These are phyloP conservation scores for Cabera pusaria DNA, from an alignment of 2,888 invertebrate genomes.

Conservation along the genomic window DNA sequence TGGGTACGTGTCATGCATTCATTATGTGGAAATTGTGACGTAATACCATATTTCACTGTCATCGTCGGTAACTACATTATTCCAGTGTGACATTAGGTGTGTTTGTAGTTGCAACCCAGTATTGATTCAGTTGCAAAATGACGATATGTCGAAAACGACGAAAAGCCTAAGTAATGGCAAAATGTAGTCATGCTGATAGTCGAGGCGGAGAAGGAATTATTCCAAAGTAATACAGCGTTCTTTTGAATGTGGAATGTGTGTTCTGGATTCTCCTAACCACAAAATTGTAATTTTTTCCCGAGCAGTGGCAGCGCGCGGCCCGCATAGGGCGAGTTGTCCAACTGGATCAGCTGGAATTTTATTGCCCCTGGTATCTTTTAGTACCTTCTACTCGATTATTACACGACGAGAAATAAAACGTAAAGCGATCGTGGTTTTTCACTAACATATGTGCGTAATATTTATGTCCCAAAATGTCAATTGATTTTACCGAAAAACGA, in stretches of 20 bases:
- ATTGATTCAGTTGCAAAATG: slow-evolving; percentile 13
- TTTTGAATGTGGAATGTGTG: slow-evolving; percentile 7
- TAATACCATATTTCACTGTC: slow-evolving; percentile 39
- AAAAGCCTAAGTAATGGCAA: slow-evolving; percentile 7
- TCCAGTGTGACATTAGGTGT: slow-evolving; percentile 47
- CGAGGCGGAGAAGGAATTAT: slow-evolving; percentile 6
- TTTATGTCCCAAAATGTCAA: too few species aligned
- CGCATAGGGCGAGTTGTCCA: slow-evolving; percentile 57
- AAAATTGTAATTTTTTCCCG: slow-evolving; percentile 59
- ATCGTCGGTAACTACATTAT: slow-evolving; percentile 62
- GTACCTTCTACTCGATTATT: slow-evolving; percentile 26
- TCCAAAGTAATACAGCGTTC: slow-evolving; percentile 6
- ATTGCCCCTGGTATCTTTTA: slow-evolving; percentile 52
- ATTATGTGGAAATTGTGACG: slow-evolving; percentile 55
- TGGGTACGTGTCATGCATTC: slow-evolving; percentile 47
- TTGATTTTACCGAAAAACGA: neutral
- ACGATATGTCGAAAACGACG: slow-evolving; percentile 9
- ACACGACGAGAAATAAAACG: slow-evolving; percentile 28
- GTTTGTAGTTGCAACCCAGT: slow-evolving; percentile 20
- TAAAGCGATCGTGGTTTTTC: too few species aligned
- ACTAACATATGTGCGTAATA: too few species aligned
- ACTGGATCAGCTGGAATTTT: slow-evolving; percentile 56
- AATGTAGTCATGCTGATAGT: neutral
- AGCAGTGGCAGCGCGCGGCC: slow-evolving; percentile 39
- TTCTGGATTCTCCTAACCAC: slow-evolving; percentile 54